phyloP scores from a whole-genome alignment of 1,140 invertebrate genomes.

The Popillia japonica region DNA sequence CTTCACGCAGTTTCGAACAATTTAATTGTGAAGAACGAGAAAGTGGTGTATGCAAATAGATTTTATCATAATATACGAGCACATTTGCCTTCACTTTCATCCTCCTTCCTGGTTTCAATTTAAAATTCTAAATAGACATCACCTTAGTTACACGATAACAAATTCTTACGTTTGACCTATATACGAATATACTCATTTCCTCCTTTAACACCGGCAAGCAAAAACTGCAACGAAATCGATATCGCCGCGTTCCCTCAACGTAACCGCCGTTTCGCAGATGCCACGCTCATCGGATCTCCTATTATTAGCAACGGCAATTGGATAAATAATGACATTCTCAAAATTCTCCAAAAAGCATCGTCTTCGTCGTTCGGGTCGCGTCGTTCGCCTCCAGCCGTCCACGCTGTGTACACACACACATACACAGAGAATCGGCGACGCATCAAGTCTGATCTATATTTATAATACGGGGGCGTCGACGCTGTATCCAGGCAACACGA shows the following conservation, averaged over 20 bases:
- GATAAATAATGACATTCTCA: not conserved
- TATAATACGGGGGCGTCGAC: constrained; percentile 44
- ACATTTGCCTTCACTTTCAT: too few relatives aligned
- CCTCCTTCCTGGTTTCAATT: too few relatives aligned
- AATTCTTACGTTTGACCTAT: not conserved
- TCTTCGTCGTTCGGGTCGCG: not conserved
- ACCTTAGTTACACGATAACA: too few relatives aligned
- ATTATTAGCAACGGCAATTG: not conserved
- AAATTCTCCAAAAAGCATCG: too few relatives aligned
- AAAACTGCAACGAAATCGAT: not conserved
- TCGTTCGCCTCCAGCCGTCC: not conserved
- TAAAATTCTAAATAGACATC: too few relatives aligned
- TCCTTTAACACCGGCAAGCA: not conserved
- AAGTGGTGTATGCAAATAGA: too few relatives aligned
- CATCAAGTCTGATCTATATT: constrained; percentile 42
- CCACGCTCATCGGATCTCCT: not conserved
- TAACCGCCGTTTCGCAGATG: too few relatives aligned
- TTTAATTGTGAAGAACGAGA: too few relatives aligned
- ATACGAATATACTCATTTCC: not conserved
- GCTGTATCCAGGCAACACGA: constrained; percentile 46
- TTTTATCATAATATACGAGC: too few relatives aligned
- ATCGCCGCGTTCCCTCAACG: not conserved
- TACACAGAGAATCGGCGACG: constrained; percentile 8
- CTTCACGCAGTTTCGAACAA: too few relatives aligned
- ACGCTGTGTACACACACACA: not conserved